Percentiles rank a stretch among this genome's conserved stretches.
Evolutionary conservation across 2,888 invertebrate species (phyloP).

Genomic region (Phyllotreta cruciferae): DNA sequence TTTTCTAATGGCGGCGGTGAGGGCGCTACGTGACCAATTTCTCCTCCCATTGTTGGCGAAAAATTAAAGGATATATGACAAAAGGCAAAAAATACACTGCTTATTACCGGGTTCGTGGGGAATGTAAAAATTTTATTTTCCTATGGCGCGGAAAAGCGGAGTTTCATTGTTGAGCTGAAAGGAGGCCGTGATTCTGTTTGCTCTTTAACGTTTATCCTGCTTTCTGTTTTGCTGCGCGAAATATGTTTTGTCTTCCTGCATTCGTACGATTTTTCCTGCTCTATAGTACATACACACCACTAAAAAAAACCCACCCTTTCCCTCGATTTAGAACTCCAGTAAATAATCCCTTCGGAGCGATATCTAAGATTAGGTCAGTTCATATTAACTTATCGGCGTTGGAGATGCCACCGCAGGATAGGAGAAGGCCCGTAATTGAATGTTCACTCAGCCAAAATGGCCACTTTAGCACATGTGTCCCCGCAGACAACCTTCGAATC

Average conservation of each 20-base stretch:
- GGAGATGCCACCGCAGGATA: conserved; percentile 26
- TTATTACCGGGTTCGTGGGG: not conserved
- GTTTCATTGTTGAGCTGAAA: not conserved
- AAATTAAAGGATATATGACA: conserved; percentile 11
- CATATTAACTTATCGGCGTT: conserved; percentile 34
- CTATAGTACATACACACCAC: no score
- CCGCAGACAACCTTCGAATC: conserved; percentile 11
- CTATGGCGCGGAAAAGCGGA: not conserved
- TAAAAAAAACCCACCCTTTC: no score
- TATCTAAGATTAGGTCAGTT: conserved; percentile 32
- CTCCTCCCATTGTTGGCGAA: conserved; percentile 9
- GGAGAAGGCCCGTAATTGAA: conserved; percentile 31
- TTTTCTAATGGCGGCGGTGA: conserved; percentile 7
- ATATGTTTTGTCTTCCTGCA: no score
- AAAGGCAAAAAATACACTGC: conserved; percentile 1
- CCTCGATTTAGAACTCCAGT: conserved; percentile 1
- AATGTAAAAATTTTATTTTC: conserved; percentile 1
- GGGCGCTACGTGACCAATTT: conserved; percentile 12
- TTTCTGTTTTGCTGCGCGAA: no score
- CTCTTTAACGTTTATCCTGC: no score
- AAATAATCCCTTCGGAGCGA: conserved; percentile 29
- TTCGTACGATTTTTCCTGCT: no score
- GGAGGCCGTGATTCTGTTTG: no score
- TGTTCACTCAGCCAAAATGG: conserved; percentile 31
- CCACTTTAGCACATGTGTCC: conserved; percentile 27